A percentile compares a stretch with the other conserved stretches of the same genome.
phyloP scores from a whole-genome alignment of 2,797 vertebrate species.

The Apodemus agrarius region DNA sequence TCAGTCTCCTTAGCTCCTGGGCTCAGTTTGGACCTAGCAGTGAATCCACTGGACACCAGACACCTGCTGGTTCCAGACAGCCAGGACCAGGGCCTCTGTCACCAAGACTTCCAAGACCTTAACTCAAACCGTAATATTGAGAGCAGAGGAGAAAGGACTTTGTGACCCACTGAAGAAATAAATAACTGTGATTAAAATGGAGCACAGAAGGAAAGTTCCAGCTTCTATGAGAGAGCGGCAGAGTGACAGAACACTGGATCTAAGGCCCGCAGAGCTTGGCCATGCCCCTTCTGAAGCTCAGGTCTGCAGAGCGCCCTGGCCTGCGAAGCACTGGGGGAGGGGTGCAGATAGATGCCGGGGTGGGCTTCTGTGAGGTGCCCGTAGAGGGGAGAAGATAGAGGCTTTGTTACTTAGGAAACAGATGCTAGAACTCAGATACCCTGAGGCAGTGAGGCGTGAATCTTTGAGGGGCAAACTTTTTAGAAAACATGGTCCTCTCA shows the following conservation, averaged over 20 bases:
- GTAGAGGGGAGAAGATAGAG: rapidly evolving
- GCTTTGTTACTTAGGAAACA: neutral
- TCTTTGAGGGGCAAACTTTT: neutral
- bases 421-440: neutral
- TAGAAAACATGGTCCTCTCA: neutral
- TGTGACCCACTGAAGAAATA: neutral
- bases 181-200: neutral
- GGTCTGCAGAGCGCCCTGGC: rapidly evolving
- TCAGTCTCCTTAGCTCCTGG: rapidly evolving
- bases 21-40: neutral
- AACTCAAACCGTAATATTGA: neutral
- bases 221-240: neutral
- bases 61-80: too few species aligned
- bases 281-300: neutral
- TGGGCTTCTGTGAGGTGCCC: neutral
- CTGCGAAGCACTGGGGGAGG: neutral
- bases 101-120: rapidly evolving
- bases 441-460: rapidly evolving
- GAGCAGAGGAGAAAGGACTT: neutral
- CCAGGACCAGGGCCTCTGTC: neutral
- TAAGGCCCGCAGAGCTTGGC: neutral
- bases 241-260: rapidly evolving
- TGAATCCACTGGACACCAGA: neutral
- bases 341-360: neutral
- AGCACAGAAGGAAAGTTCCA: neutral